phyloP scores from a whole-genome alignment of 2,888 invertebrate genomes.

The Andricus curvator region DNA sequence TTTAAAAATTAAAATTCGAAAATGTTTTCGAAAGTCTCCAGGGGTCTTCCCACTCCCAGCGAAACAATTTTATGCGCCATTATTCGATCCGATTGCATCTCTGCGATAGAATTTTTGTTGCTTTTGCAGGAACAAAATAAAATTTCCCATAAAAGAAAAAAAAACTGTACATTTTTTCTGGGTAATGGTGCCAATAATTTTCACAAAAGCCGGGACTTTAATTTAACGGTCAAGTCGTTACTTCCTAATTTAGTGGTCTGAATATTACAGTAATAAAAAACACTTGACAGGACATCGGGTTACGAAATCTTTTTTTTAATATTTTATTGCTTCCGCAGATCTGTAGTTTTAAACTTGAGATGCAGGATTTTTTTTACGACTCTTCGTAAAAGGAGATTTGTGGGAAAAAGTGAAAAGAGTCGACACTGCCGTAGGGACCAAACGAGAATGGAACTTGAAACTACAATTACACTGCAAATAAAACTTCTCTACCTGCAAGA shows the following conservation, averaged over 20 bases:
- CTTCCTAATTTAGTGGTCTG: neutral
- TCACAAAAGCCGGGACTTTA: neutral
- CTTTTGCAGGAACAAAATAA: neutral
- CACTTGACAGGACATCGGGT: neutral
- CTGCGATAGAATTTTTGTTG: neutral
- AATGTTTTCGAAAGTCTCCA: too few species aligned
- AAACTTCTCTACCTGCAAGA: too few species aligned
- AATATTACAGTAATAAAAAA: neutral
- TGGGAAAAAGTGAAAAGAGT: constrained; percentile 4
- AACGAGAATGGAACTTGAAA: neutral
- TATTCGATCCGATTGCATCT: neutral
- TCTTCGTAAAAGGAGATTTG: constrained; percentile 18
- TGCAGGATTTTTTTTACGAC: neutral
- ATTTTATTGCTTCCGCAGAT: neutral
- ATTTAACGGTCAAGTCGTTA: neutral
- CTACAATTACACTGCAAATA: neutral
- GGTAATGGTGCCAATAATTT: neutral
- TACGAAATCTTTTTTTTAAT: neutral
- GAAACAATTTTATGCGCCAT: too few species aligned
- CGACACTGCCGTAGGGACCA: neutral
- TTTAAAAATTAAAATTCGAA: too few species aligned
- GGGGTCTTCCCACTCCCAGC: too few species aligned
- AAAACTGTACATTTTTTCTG: neutral
- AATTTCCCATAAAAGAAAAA: neutral
- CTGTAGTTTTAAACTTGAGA: neutral